Conservation (phyloP, 2,797 vertebrate genomes). For the Syncerus caffer region DNA sequence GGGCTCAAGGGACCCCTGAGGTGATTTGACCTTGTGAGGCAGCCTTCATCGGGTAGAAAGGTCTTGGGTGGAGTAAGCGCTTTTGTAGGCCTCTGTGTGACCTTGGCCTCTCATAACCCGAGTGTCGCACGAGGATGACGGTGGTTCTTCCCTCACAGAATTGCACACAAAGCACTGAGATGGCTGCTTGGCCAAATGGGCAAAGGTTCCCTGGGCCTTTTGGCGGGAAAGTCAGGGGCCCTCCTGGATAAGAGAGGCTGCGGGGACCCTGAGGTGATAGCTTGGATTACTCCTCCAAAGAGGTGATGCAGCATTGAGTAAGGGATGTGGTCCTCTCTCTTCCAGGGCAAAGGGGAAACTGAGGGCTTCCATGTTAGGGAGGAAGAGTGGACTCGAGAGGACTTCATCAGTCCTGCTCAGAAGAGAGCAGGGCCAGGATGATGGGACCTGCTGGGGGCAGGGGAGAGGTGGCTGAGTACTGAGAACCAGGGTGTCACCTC, state of each 20-base stretch:
- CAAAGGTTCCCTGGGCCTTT: background rate
- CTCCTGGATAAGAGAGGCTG: background rate
- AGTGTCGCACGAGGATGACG: background rate
- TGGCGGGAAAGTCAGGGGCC: background rate
- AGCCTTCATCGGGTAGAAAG: background rate
- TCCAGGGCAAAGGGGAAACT: background rate
- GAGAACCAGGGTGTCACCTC: background rate
- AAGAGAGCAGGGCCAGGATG: background rate
- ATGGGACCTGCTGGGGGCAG: background rate
- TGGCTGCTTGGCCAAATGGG: background rate
- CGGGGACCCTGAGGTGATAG: background rate
- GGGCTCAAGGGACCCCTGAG: background rate
- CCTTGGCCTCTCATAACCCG: background rate
- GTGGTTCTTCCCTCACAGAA: background rate
- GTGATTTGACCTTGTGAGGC: background rate
- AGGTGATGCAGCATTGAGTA: rapidly evolving
- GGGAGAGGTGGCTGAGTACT: background rate
- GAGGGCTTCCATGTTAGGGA: background rate
- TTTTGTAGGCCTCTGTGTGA: background rate
- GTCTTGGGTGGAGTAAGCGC: background rate
- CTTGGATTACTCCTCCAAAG: rapidly evolving
- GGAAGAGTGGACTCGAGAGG: background rate
- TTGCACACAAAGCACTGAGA: too few species aligned
- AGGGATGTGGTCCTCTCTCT: rapidly evolving
- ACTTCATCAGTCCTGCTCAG: background rate